Evolutionary conservation across 1,140 invertebrate species (phyloP).

Genomic region (Asobara japonica): DNA sequence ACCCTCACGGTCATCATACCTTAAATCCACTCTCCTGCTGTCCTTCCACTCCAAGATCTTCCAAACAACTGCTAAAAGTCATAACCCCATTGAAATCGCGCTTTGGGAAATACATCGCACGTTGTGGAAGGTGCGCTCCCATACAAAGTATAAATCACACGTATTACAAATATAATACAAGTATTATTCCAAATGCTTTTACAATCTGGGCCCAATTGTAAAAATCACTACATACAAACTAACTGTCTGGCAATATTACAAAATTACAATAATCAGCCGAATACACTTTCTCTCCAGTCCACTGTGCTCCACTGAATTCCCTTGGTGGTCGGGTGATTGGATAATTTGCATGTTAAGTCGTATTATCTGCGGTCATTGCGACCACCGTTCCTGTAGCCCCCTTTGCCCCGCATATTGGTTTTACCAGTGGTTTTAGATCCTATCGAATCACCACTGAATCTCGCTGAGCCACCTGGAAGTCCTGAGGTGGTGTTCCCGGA

Average conservation of each 20-base stretch:
- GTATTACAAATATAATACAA: neutral
- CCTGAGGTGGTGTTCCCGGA: conserved; percentile 36
- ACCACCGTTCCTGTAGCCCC: conserved; percentile 64
- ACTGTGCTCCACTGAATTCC: neutral
- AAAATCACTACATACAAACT: neutral
- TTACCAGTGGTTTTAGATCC: conserved; percentile 60
- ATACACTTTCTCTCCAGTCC: neutral
- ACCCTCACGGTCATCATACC: no score
- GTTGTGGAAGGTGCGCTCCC: no score
- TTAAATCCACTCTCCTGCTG: no score
- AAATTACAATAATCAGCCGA: neutral
- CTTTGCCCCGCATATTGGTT: conserved; percentile 66
- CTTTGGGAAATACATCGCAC: no score
- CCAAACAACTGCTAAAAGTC: no score
- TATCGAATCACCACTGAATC: conserved; percentile 49
- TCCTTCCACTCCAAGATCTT: no score
- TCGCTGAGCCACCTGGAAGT: conserved; percentile 49
- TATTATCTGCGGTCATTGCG: conserved; percentile 68
- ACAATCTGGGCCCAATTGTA: neutral
- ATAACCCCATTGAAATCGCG: no score
- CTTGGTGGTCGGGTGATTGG: neutral
- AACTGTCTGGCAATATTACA: neutral
- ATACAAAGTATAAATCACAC: no score
- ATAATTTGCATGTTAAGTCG: conserved; percentile 18
- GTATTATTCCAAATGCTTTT: neutral